Evolutionary conservation across 2,797 vertebrate species (phyloP).

Genomic region (Morus bassanus): DNA sequence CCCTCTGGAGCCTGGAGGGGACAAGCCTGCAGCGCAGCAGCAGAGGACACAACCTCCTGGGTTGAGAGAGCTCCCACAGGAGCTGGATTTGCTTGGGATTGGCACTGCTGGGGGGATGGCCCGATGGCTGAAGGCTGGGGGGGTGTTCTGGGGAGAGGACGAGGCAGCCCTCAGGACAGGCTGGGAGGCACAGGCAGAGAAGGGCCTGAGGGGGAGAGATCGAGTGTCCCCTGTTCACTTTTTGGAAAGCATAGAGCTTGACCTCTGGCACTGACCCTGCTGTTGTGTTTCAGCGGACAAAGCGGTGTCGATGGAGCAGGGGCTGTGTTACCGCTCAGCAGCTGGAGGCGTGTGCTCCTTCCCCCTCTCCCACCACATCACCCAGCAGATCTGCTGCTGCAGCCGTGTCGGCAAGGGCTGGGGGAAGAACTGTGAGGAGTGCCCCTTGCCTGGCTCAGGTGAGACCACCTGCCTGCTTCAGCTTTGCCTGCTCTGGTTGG

Average conservation of each 20-base stretch:
- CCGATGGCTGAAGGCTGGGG: neutral
- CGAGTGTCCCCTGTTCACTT: neutral
- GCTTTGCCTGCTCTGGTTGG: neutral
- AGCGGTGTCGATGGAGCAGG: constrained; percentile 85
- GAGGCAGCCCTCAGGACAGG: neutral
- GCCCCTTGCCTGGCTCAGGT: constrained; percentile 91
- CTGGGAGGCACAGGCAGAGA: neutral
- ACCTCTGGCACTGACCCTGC: neutral
- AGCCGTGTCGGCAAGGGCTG: constrained; percentile 96
- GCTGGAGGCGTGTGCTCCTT: constrained; percentile 79
- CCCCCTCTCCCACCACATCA: constrained; percentile 90
- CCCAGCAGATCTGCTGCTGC: constrained; percentile 98
- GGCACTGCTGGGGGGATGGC: neutral
- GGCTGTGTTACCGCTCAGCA: constrained; percentile 87
- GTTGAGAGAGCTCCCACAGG: neutral
- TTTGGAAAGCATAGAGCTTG: neutral
- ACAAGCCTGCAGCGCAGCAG: neutral
- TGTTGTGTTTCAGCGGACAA: constrained; percentile 80
- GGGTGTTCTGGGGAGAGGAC: neutral
- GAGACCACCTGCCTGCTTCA: neutral
- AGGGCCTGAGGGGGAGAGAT: neutral
- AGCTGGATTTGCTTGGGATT: neutral
- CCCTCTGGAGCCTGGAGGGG: neutral
- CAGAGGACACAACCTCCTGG: neutral
- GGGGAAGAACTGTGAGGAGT: constrained; percentile 87